A percentile compares a stretch with the other conserved stretches of the same genome.
Conservation (phyloP, 2,113 vertebrate species). For the Cariama cristata region DNA sequence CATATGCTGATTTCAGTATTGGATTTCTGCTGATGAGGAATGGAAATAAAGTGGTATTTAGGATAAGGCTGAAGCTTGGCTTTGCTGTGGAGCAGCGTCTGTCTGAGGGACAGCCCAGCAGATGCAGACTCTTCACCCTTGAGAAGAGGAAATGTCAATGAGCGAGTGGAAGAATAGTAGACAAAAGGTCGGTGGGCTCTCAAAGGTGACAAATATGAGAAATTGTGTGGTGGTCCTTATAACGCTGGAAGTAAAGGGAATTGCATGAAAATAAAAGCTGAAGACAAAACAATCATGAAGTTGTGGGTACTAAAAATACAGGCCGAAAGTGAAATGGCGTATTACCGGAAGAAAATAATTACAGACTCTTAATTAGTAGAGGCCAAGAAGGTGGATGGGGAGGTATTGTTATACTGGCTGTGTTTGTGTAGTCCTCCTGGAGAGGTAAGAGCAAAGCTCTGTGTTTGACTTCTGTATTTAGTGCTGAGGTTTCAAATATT, state of each 20-base stretch:
- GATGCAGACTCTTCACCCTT: background rate
- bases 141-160: background rate
- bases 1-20: background rate
- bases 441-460: background rate
- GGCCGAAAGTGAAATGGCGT: background rate
- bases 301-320: background rate
- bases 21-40: background rate
- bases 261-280: background rate
- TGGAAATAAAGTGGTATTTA: background rate
- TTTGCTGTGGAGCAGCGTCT: background rate
- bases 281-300: background rate
- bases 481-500: rapidly evolving
- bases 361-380: background rate
- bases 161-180: background rate
- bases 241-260: background rate
- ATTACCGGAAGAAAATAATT: background rate
- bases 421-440: background rate
- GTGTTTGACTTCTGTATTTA: background rate
- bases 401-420: rapidly evolving
- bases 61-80: background rate
- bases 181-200: background rate
- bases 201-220: rapidly evolving
- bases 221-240: background rate
- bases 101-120: background rate
- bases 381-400: background rate